Base-by-base conservation (phyloP, 2,888 invertebrate species). In the Caenorhabditis doughertyi region DNA sequence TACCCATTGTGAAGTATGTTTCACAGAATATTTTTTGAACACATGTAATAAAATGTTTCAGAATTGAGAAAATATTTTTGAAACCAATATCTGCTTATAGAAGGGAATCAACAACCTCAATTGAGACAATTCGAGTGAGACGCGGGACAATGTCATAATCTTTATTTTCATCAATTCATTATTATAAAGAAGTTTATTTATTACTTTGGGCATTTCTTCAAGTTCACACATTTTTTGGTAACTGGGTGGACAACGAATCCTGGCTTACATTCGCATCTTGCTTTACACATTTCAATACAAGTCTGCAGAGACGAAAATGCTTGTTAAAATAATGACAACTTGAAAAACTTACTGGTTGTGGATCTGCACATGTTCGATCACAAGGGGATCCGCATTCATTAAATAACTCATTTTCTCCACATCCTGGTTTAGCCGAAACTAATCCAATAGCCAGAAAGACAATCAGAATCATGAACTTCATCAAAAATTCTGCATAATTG, bases 41-140 rank as follows among this genome's bases (percentile, higher is more conserved):
- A n/a, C n/a, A 8, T 7, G 32, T 32, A 32, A 32, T 32, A 9
- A 32, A 32, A 18, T 39, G 2, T 16, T 79, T 35, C n/a, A 79
- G 79, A 72, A 47, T 83, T 16, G 82, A 83, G 32, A 79, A 83
- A 42, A 83, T 79, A 44, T 60, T 79, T 27, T 49, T 81, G 27
- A 76, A 74, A 56, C 51, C 73, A 4, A 35, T 53, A 21, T 53
- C 51, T 11, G 53, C 44, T 2, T 65, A 47, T 23, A 64, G 65
- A 27, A 18, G 65, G 29, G 56, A 74, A 35, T 44, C 55, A 13
- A 55, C n/a, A 13, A 47, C 55, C 9, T 18, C 44, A 2, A 29
- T 62, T 9, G 73, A 74, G 16, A 65, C 44, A 44, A 55, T 65
- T 53, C 55, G 73, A 21, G 74, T 74, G 25, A 18, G 74, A 58